Evolutionary conservation across 2,797 vertebrate genomes (phyloP), one percentile per base, ranked within the genome.

Genomic region (Gymnothorax reevesii): DNA sequence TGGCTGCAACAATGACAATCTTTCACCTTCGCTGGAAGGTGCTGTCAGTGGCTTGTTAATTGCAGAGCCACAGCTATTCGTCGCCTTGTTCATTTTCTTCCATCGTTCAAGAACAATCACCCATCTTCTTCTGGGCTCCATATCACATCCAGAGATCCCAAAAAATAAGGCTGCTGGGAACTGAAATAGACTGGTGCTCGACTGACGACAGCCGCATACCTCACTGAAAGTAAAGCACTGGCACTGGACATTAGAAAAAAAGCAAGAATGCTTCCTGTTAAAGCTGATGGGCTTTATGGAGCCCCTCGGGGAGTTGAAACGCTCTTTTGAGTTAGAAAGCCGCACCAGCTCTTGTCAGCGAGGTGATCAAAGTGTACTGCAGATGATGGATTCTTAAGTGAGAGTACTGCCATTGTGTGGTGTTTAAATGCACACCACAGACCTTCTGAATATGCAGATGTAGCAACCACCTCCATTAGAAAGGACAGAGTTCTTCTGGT

Each of bases 11-110:
- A 94, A 95, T 94, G 93, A 89, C 93, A 91, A 93, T 89, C 92
- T 95, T 94, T 95, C 92, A 95, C 95, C 93, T 93, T 86, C 10
- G 62, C 86, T 88, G 91, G 80, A 89, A 93, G 88, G 84, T 92
- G 92, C 91, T 93, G 92, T 91, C 92, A 92, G 88, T 80, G 88
- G 92, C 94, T 94, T 93, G 93, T 94, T 95, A 94, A 92, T 89
- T 94, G 89, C 71, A 87, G 85, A 84, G 91, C 89, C 55, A 86
- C 84, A 88, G 88, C 90, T 90, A 87, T 89, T 86, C 83, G 84
- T 52, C 87, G 57, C 86, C 86, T 62, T 3, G 83, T 89, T 88
- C 83, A 71, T 42, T 87, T 85, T 88, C 91, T 92, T 92, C 89
- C 89, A 92, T 93, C 91, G 89, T 88, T 69, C 84, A 33, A 86